Conservation (phyloP, 2,113 vertebrate species). For the Philantomba maxwellii region DNA sequence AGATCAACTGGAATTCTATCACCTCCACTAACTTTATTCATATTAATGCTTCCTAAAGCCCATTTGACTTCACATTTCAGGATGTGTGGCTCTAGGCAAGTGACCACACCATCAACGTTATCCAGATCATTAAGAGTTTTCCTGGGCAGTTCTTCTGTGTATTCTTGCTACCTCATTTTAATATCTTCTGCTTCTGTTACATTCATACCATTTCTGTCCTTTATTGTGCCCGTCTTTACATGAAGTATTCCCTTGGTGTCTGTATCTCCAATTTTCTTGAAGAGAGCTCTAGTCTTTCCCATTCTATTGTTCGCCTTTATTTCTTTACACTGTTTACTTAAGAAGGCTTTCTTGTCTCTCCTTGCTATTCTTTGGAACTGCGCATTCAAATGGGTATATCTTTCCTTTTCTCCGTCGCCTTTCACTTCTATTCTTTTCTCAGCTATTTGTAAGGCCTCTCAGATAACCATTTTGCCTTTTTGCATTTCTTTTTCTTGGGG, state of each 20-base stretch:
- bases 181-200: background rate
- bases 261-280: background rate
- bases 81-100: background rate
- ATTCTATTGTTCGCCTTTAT: background rate
- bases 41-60: background rate
- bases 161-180: background rate
- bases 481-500: background rate
- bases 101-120: background rate
- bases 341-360: background rate
- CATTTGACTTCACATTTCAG: background rate
- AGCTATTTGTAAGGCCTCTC: background rate
- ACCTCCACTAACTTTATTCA: background rate
- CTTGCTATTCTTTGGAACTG: background rate
- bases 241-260: background rate
- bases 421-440: background rate
- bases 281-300: background rate
- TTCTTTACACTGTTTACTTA: background rate
- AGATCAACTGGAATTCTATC: background rate
- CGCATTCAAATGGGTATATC: background rate
- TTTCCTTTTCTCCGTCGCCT: background rate
- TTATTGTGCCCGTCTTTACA: background rate
- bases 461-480: background rate
- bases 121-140: background rate
- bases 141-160: background rate
- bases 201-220: background rate